Evolutionary conservation across 2,888 invertebrate genomes (phyloP).

Genomic region (Aspidiotus destructor): DNA sequence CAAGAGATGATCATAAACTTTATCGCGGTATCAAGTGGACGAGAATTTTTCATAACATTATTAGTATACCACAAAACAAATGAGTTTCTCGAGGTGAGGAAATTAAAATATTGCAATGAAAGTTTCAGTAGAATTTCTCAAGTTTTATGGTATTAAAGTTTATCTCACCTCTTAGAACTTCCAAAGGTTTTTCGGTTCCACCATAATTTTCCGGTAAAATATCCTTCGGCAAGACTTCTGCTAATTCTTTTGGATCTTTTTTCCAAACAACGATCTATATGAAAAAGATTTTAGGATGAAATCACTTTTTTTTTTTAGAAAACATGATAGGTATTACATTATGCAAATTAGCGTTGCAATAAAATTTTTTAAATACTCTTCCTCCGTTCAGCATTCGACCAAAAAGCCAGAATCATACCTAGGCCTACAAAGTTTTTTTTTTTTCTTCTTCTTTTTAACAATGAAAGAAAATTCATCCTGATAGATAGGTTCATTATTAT

Average conservation of each 20-base stretch:
- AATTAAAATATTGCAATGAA: too few relatives aligned
- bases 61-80: too few relatives aligned
- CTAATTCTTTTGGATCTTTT: conserved; percentile 16
- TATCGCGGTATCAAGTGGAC: too few relatives aligned
- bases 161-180: conserved; percentile 17
- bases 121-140: not conserved
- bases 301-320: not conserved
- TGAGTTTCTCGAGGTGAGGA: too few relatives aligned
- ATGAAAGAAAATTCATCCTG: not conserved
- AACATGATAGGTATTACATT: not conserved
- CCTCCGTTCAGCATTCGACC: not conserved
- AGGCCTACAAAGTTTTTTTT: not conserved
- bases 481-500: not conserved
- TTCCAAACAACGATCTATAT: conserved; percentile 19
- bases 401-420: not conserved
- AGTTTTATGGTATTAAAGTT: not conserved
- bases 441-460: not conserved
- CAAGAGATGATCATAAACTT: too few relatives aligned
- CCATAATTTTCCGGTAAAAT: conserved; percentile 23
- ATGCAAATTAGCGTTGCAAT: not conserved
- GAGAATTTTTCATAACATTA: too few relatives aligned
- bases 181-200: conserved; percentile 17
- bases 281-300: not conserved
- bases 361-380: not conserved
- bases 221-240: conserved; percentile 24